phyloP scores from a whole-genome alignment of 2,888 invertebrate species.

The Beris morrisii region DNA sequence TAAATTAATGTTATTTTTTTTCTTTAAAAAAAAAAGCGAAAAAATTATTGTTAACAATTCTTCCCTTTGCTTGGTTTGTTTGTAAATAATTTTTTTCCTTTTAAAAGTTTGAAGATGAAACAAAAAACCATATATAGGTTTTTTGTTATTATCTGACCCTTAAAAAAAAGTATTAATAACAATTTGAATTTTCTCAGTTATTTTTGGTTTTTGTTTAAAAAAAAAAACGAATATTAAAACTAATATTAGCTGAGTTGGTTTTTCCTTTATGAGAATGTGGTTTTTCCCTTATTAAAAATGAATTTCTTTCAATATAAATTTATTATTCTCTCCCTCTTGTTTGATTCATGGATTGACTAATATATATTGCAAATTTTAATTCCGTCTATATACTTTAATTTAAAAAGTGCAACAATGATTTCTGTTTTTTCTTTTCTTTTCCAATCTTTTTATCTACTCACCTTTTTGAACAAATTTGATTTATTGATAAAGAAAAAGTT shows the following conservation, averaged over 20 bases:
- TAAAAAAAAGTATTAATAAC: neutral
- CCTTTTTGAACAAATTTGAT: too few species aligned
- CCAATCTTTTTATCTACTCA: too few species aligned
- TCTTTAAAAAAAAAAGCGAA: slow-evolving; percentile 27
- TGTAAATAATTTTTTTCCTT: slow-evolving; percentile 10
- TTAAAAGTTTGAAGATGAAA: too few species aligned
- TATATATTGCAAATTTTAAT: too few species aligned
- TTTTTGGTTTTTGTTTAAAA: slow-evolving; percentile 1
- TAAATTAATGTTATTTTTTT: slow-evolving; percentile 41
- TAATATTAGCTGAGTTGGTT: slow-evolving; percentile 27
- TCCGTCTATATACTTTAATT: too few species aligned
- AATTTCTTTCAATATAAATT: too few species aligned
- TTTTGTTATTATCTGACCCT: slow-evolving; percentile 11
- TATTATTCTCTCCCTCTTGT: slow-evolving; percentile 9
- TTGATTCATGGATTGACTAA: slow-evolving; percentile 27
- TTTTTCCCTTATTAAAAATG: neutral
- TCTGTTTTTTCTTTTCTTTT: too few species aligned
- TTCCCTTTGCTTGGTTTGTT: slow-evolving; percentile 25
- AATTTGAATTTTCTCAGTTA: too few species aligned
- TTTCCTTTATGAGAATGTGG: slow-evolving; percentile 21
- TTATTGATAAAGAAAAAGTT: too few species aligned
- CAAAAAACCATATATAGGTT: too few species aligned
- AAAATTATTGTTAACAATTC: slow-evolving; percentile 13
- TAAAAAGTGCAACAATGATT: too few species aligned
- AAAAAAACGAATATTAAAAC: slow-evolving; percentile 5